Base-by-base conservation (phyloP, 2,888 invertebrate genomes). In the Dynastes grantii region DNA sequence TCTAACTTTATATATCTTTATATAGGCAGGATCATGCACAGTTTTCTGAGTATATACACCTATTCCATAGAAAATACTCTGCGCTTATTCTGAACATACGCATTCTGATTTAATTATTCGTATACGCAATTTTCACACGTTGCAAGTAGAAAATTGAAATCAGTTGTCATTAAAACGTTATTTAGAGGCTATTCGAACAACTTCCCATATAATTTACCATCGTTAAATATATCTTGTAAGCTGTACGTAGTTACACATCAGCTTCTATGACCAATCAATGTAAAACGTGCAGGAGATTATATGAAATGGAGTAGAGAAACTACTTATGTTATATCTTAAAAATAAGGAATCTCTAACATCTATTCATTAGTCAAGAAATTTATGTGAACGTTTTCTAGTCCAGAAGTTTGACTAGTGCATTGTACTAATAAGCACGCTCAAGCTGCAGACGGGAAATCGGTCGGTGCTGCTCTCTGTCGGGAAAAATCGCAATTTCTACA, bases 401-500 rank as follows among this genome's bases (percentile, higher is more conserved):
- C 51, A 29, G 68, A 68, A n/a, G 51, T 29, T 68, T 49, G 0
- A 4, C 9, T 3, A 29, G 22, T 29, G 1, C 9, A 29, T 51
- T 68, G 32, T 61, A 51, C 68, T 22, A 45, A 45, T 40, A 75
- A 49, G 61, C 45, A 45, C 61, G 40, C 22, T 22, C 22, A 22
- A 22, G 22, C 22, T 22, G 22, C 22, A 5, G 45, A 16, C 61
- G 40, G 73, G 22, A 61, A 75, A 75, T 75, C 73, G 61, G 61
- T 37, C 27, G 61, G 73, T 75, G 73, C 45, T 75, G 73, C 73
- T 63, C 73, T 75, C 73, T 75, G 63, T 75, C 58, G 73, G 63
- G 73, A 75, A 75, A 75, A 61, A 75, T 75, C 61, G 73, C 73
- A 75, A 75, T 61, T 61, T 75, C 73, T 63, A 63, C 45, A 40